A percentile compares a stretch with the other conserved stretches of the same genome.
phyloP scores from a whole-genome alignment of 2,888 invertebrate species.

The Clusia tigrina region DNA sequence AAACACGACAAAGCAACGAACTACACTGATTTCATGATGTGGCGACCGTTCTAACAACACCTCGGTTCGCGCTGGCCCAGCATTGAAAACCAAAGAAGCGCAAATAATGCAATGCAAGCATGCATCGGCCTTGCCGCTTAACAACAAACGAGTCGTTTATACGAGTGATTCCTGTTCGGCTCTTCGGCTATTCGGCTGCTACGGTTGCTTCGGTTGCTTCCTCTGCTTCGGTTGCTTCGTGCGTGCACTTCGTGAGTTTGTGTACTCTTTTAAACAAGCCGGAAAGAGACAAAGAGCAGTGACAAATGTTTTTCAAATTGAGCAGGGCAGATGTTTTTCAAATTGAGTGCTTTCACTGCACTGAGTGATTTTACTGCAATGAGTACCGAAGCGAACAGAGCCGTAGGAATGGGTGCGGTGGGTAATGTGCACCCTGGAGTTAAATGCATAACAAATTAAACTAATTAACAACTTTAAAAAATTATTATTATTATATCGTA shows the following conservation, averaged over 20 bases:
- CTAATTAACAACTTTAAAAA: too few relatives aligned
- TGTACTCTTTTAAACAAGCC: not conserved
- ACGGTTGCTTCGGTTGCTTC: not conserved
- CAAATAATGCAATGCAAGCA: constrained; percentile 46
- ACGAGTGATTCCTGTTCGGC: too few relatives aligned
- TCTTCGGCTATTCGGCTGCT: too few relatives aligned
- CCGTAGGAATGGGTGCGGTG: too few relatives aligned
- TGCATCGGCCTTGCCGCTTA: too few relatives aligned
- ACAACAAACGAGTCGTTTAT: too few relatives aligned
- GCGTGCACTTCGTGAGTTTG: not conserved
- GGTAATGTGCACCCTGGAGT: too few relatives aligned
- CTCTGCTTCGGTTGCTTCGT: not conserved
- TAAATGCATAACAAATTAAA: too few relatives aligned
- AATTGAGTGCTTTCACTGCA: not conserved
- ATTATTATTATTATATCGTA: too few relatives aligned
- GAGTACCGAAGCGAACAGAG: too few relatives aligned
- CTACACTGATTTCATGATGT: constrained; percentile 56
- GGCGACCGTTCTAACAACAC: constrained; percentile 48
- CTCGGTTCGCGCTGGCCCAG: constrained; percentile 46
- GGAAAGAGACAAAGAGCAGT: not conserved
- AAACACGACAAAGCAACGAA: constrained; percentile 59
- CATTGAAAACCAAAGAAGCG: constrained; percentile 45
- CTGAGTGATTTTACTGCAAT: constrained; percentile 3
- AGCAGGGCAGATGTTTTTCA: constrained; percentile 22
- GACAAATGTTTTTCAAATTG: constrained; percentile 20